Evolutionary conservation across 2,797 vertebrate genomes (phyloP).

Genomic region (Galago senegalensis): DNA sequence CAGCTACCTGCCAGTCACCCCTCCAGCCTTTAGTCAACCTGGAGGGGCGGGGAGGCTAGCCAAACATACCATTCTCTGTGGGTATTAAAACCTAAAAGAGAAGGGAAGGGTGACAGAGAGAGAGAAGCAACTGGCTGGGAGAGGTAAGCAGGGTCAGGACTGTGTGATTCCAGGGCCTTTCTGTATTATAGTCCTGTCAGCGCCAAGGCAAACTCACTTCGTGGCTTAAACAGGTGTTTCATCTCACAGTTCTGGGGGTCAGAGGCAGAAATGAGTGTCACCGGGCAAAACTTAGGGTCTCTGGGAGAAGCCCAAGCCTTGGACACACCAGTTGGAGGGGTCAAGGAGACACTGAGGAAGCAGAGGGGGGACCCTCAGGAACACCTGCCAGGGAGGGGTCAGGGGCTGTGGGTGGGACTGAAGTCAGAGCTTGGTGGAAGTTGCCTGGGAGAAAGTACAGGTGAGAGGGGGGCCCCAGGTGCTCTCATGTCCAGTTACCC

Average conservation of each 20-base stretch:
- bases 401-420: fast-evolving
- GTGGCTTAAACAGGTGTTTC: fast-evolving
- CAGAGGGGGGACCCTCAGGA: neutral
- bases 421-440: fast-evolving
- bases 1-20: neutral
- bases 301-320: neutral
- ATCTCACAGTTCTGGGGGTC: neutral
- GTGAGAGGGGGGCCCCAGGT: neutral
- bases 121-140: neutral
- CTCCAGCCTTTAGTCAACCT: neutral
- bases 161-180: fast-evolving
- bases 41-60: neutral
- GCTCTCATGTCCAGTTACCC: neutral
- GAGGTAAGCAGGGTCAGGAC: too few relatives aligned
- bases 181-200: fast-evolving
- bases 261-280: fast-evolving
- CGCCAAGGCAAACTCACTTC: neutral
- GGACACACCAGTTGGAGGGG: neutral
- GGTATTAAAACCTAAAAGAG: neutral
- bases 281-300: fast-evolving
- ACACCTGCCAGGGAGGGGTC: neutral
- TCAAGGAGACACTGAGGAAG: neutral
- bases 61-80: fast-evolving
- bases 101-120: fast-evolving
- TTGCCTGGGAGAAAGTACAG: neutral